Percentiles rank a stretch among this genome's conserved stretches.
phyloP scores from a whole-genome alignment of 2,797 vertebrate genomes.

The Paedocypris micromegethes region DNA sequence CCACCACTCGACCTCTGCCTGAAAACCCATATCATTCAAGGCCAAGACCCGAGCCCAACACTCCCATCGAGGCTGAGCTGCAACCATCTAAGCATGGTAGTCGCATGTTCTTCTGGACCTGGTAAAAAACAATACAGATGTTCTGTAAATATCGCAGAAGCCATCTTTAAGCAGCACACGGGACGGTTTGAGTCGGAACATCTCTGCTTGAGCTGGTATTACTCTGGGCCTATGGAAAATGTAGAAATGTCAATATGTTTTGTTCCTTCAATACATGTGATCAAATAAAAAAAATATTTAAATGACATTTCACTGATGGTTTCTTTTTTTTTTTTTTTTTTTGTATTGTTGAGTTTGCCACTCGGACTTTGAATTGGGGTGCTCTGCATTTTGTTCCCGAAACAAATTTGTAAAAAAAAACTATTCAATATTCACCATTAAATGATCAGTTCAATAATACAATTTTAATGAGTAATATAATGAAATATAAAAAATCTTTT shows the following conservation, averaged over 20 bases:
- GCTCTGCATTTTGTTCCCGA: no score
- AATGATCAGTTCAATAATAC: no score
- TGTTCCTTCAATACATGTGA: constrained; percentile 48
- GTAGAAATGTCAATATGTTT: constrained; percentile 59
- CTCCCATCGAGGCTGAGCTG: constrained; percentile 72
- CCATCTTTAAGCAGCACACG: constrained; percentile 20
- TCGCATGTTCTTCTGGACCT: constrained; percentile 84
- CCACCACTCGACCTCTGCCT: constrained; percentile 80
- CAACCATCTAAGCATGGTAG: constrained; percentile 81
- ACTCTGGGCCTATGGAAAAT: constrained; percentile 59
- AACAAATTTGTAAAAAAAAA: no score
- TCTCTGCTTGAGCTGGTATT: constrained; percentile 44
- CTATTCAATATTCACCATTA: no score
- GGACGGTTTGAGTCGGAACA: constrained; percentile 44
- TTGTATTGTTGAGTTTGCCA: background rate
- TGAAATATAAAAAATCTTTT: no score
- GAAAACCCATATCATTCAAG: constrained; percentile 87
- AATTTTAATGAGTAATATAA: no score
- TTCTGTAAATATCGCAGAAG: constrained; percentile 9
- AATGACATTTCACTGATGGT: constrained; percentile 46
- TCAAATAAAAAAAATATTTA: constrained; percentile 59
- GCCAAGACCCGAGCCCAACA: constrained; percentile 80
- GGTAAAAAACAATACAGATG: constrained; percentile 59
- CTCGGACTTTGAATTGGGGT: no score
- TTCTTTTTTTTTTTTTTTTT: constrained; percentile 3